These are phyloP conservation scores for Lasioglossum marginatum DNA, from an alignment of 2,888 invertebrate genomes.

Conservation along the genomic window DNA sequence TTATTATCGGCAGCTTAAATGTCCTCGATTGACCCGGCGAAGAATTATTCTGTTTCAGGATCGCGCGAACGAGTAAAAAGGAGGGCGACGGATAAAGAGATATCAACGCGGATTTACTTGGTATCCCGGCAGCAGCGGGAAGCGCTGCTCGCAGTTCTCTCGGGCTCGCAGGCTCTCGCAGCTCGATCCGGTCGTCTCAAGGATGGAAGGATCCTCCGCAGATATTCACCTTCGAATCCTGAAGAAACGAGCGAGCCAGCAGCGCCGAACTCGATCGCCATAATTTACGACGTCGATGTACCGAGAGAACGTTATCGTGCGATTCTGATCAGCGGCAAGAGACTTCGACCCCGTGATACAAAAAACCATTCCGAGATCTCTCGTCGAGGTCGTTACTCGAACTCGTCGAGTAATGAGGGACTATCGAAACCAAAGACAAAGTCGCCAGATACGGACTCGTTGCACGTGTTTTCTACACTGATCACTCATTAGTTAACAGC, in stretches of 20 bases:
- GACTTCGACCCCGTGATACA: constrained; percentile 73
- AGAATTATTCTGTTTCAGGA: constrained; percentile 38
- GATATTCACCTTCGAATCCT: constrained; percentile 66
- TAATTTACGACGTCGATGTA: constrained; percentile 75
- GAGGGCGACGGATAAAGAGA: constrained; percentile 54
- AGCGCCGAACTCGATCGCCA: constrained; percentile 75
- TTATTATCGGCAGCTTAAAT: constrained; percentile 44
- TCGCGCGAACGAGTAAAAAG: constrained; percentile 22
- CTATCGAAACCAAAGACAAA: constrained; percentile 67
- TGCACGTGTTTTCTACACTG: constrained; percentile 63
- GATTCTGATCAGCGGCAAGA: constrained; percentile 76
- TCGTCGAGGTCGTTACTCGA: constrained; percentile 73
- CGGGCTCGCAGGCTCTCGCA: constrained; percentile 16
- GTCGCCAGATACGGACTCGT: constrained; percentile 51
- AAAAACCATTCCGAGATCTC: constrained; percentile 72
- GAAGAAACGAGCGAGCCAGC: constrained; percentile 54
- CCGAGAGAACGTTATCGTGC: constrained; percentile 70
- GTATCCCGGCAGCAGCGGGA: constrained; percentile 55
- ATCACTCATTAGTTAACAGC: constrained; percentile 67
- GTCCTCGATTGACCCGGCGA: constrained; percentile 20
- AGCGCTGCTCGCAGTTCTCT: constrained; percentile 26
- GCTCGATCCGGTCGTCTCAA: constrained; percentile 44
- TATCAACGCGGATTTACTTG: constrained; percentile 64
- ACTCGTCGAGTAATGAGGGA: constrained; percentile 75
- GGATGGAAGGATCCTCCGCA: constrained; percentile 63